These are phyloP conservation scores for Palaemon carinicauda DNA, from an alignment of 1,140 invertebrate genomes.

Conservation along the genomic window DNA sequence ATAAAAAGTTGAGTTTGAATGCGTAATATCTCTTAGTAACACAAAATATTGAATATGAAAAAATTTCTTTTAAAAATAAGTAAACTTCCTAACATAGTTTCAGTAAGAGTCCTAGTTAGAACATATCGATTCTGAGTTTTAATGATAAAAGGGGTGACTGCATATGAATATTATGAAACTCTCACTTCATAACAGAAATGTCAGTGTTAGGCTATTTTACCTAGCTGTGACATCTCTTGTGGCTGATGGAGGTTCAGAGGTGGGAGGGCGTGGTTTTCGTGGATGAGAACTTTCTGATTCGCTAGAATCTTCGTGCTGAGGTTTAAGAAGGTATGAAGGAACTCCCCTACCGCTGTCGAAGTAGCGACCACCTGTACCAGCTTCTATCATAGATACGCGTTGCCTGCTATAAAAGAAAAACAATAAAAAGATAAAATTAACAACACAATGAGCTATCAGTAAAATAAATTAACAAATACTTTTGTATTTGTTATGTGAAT, in stretches of 20 bases:
- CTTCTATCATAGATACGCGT: constrained; percentile 59
- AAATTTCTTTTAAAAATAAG: too few relatives aligned
- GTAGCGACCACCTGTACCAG: constrained; percentile 57
- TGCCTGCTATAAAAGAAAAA: constrained; percentile 30
- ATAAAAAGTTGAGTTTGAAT: too few relatives aligned
- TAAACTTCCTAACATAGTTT: too few relatives aligned
- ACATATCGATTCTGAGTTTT: too few relatives aligned
- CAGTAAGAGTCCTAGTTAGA: too few relatives aligned
- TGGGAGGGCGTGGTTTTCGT: constrained; percentile 55
- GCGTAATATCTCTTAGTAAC: too few relatives aligned
- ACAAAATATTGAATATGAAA: too few relatives aligned
- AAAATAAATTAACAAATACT: neutral
- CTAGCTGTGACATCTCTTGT: constrained; percentile 58
- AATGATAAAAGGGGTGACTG: neutral
- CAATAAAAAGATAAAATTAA: neutral
- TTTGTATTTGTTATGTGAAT: neutral
- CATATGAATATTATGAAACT: neutral
- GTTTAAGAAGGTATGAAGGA: constrained; percentile 58
- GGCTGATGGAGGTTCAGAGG: constrained; percentile 52
- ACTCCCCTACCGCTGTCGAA: constrained; percentile 56
- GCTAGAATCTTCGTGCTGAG: constrained; percentile 58
- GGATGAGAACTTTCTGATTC: constrained; percentile 59
- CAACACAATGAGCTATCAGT: neutral
- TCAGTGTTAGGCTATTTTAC: neutral
- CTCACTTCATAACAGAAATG: neutral